Evolutionary conservation across 92 coral and sea anemone genomes (phyloP).

Genomic region (Galaxea fascicularis): DNA sequence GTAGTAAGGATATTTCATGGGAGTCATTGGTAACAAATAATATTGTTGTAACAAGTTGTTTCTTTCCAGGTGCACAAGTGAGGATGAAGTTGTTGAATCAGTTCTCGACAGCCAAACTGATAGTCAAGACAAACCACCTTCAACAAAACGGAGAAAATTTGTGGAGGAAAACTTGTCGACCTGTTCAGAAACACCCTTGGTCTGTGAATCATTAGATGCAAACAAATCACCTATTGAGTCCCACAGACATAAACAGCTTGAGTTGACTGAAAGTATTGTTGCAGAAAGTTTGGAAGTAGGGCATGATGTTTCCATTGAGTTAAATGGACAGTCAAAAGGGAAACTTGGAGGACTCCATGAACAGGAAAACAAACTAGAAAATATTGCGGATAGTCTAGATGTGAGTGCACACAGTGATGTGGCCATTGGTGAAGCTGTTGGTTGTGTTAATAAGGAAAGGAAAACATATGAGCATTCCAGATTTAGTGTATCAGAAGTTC

Average conservation of each 20-base stretch:
- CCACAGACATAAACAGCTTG: not conserved
- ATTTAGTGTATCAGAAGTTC: not conserved
- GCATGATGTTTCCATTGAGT: not conserved
- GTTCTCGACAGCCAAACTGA: conserved; percentile 16
- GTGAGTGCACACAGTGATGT: conserved; percentile 12
- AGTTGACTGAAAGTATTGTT: conserved; percentile 27
- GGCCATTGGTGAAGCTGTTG: not conserved
- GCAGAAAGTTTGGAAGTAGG: conserved; percentile 33
- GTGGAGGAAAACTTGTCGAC: not conserved
- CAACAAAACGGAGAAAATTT: conserved; percentile 38
- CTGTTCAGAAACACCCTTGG: not conserved
- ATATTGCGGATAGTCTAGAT: conserved; percentile 68
- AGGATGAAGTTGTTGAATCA: not conserved
- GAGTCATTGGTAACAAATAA: no score
- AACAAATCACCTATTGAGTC: not conserved
- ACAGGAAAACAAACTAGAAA: conserved; percentile 13
- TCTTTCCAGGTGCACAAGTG: conserved; percentile 11
- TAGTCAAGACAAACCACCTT: conserved; percentile 1
- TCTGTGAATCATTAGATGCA: conserved; percentile 25
- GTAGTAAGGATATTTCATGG: no score
- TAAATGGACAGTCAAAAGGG: conserved; percentile 3
- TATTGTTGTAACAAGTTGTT: not conserved
- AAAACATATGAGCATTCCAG: not conserved
- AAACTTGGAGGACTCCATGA: not conserved
- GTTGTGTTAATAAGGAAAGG: not conserved